phyloP scores from a whole-genome alignment of 2,113 vertebrate species.

The Paramormyrops kingsleyae region DNA sequence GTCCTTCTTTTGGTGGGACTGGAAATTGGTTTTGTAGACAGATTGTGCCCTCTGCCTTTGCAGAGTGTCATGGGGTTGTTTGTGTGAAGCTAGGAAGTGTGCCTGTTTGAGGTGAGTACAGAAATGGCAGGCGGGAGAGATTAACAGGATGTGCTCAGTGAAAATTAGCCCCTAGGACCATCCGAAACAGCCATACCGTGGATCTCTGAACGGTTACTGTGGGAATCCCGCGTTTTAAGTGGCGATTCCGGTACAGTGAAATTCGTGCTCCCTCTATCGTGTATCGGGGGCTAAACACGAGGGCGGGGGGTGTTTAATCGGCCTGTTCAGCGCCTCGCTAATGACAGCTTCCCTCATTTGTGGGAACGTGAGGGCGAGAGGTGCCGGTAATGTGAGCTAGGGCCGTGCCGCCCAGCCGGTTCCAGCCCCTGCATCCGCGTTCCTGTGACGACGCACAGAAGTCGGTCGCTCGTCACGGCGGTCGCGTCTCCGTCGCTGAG shows the following conservation, averaged over 20 bases:
- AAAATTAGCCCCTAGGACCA: not conserved
- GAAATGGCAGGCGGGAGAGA: not conserved
- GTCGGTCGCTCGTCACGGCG: not conserved
- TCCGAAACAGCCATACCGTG: not conserved
- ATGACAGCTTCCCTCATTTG: not conserved
- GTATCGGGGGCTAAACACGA: not conserved
- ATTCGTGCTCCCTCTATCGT: not conserved
- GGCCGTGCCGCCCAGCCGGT: not conserved
- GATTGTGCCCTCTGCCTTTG: not conserved
- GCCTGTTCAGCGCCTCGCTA: not conserved
- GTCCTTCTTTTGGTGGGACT: not conserved
- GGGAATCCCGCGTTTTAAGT: not conserved
- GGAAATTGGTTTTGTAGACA: not conserved
- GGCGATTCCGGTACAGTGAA: not conserved
- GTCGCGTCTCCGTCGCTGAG: slow-evolving; percentile 32
- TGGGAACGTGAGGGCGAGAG: not conserved
- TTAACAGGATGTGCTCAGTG: not conserved
- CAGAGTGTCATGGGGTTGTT: not conserved
- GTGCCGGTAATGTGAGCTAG: no score
- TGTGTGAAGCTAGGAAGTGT: not conserved
- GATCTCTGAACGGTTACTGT: not conserved
- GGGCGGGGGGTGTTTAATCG: not conserved
- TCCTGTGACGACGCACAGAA: not conserved
- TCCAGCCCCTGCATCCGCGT: not conserved
- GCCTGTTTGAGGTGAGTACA: not conserved